Percentiles rank a stretch among this genome's conserved stretches.
phyloP scores from a whole-genome alignment of 2,797 vertebrate genomes.

The Jordanella pulchra region DNA sequence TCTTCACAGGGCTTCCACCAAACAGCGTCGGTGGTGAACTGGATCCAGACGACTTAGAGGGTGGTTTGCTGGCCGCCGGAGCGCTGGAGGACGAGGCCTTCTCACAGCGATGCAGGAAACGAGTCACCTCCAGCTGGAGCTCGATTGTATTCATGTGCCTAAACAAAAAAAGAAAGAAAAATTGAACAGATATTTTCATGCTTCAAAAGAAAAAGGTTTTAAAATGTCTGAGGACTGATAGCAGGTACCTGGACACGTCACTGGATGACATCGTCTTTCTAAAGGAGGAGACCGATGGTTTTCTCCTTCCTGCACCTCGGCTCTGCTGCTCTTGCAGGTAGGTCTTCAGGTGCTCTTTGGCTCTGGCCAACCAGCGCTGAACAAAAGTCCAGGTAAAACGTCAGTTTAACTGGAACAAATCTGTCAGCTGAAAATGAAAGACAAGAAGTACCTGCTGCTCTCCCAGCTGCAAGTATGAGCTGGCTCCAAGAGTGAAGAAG shows the following conservation, averaged over 20 bases:
- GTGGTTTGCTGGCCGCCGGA: conserved; percentile 52
- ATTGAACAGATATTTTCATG: background rate
- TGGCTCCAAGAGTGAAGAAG: conserved; percentile 91
- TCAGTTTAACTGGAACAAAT: background rate
- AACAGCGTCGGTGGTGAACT: conserved; percentile 86
- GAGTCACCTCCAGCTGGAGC: conserved; percentile 96
- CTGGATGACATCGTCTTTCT: conserved; percentile 93
- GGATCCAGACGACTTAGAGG: conserved; percentile 64
- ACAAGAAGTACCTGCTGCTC: conserved; percentile 77
- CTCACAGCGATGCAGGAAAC: conserved; percentile 93
- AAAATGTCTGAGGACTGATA: background rate
- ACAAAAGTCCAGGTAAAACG: background rate
- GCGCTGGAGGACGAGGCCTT: conserved; percentile 75
- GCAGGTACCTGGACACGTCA: conserved; percentile 89
- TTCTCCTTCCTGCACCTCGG: conserved; percentile 81
- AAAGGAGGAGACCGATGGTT: conserved; percentile 80
- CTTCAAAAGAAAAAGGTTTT: background rate
- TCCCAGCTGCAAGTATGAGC: conserved; percentile 89
- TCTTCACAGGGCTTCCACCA: conserved; percentile 88
- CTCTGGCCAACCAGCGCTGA: conserved; percentile 88
- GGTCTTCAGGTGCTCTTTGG: conserved; percentile 94
- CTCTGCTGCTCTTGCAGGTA: conserved; percentile 93
- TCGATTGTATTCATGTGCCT: conserved; percentile 97
- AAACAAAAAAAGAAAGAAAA: background rate
- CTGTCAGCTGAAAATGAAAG: background rate